Evolutionary conservation across 2,797 vertebrate species (phyloP).

Genomic region (Momotus momota): DNA sequence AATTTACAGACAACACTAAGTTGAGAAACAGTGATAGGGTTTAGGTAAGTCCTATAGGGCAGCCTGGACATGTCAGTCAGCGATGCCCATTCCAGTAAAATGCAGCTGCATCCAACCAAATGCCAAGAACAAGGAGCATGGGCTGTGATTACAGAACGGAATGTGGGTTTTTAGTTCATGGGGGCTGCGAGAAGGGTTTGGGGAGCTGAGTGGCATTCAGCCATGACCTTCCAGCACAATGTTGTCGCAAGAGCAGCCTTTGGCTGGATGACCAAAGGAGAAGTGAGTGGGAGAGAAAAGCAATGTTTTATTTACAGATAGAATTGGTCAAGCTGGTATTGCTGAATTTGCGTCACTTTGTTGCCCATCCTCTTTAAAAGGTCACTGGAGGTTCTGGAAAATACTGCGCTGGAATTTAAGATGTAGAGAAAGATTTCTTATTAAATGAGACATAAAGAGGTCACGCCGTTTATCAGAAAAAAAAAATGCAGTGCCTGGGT

Average conservation of each 20-base stretch:
- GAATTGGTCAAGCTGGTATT: not conserved
- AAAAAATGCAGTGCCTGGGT: not conserved
- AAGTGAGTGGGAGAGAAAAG: not conserved
- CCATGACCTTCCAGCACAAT: not conserved
- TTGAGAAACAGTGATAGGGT: not conserved
- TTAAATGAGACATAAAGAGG: conserved; percentile 56
- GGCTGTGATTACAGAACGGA: not conserved
- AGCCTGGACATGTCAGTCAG: not conserved
- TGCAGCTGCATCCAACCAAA: not conserved
- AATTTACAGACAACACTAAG: not conserved
- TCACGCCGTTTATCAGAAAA: not conserved
- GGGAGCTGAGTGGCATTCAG: not conserved
- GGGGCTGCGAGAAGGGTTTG: not conserved
- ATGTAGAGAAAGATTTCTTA: conserved; percentile 6
- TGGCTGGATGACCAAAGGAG: not conserved
- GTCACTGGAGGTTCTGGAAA: conserved; percentile 21
- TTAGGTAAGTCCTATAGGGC: not conserved
- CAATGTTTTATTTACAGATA: not conserved
- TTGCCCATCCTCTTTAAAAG: conserved; percentile 31
- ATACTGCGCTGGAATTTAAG: not conserved
- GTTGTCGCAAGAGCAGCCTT: not conserved
- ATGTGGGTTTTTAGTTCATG: not conserved
- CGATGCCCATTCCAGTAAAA: not conserved
- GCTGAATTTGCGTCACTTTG: not conserved
- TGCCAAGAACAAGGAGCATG: not conserved